These are phyloP conservation scores for Hemaris fuciformis DNA, from an alignment of 2,888 invertebrate genomes.

Conservation along the genomic window DNA sequence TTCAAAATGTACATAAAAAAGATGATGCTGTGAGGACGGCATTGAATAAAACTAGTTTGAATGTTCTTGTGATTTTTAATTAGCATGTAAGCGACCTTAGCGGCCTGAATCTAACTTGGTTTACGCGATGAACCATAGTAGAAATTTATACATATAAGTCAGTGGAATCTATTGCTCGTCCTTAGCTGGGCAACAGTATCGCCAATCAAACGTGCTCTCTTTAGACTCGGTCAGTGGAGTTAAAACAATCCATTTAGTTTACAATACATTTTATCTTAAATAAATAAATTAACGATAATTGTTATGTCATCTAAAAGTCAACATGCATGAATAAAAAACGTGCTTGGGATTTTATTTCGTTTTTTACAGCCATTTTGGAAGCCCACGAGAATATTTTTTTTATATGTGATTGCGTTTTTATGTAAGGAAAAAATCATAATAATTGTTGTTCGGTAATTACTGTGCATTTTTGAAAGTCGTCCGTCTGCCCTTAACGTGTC, in stretches of 20 bases:
- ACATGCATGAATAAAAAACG: too few relatives aligned
- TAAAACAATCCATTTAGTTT: too few relatives aligned
- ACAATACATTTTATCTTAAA: too few relatives aligned
- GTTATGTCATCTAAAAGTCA: too few relatives aligned
- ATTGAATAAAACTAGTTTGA: slow-evolving; percentile 9
- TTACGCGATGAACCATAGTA: neutral
- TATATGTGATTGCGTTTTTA: too few relatives aligned
- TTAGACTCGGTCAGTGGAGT: neutral
- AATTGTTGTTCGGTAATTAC: too few relatives aligned
- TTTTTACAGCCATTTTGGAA: too few relatives aligned
- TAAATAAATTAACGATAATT: too few relatives aligned
- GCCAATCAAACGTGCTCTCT: neutral
- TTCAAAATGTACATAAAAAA: neutral
- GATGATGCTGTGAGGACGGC: neutral
- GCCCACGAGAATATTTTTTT: too few relatives aligned
- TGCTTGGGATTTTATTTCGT: too few relatives aligned
- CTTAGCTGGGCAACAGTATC: neutral
- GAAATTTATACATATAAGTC: neutral
- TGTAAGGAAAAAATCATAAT: too few relatives aligned
- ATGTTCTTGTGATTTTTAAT: neutral
- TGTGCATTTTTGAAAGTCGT: too few relatives aligned
- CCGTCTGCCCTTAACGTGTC: neutral
- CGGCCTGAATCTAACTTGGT: neutral
- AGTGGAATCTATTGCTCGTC: neutral
- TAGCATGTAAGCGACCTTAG: slow-evolving; percentile 1